These are phyloP conservation scores for Euura lappo DNA, from an alignment of 1,140 invertebrate species.

Conservation along the genomic window DNA sequence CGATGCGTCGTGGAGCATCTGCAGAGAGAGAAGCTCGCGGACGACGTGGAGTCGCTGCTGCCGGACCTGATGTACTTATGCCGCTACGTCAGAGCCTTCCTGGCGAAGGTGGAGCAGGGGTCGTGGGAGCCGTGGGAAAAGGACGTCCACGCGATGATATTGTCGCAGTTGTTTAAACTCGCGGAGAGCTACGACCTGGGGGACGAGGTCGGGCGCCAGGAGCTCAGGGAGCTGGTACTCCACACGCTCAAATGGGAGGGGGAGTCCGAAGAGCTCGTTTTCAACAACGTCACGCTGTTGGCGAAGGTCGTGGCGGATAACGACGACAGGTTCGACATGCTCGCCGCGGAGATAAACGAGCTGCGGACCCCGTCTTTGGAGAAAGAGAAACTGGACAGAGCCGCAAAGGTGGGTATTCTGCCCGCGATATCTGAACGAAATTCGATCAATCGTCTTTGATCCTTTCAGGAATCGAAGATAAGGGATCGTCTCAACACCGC, in stretches of 20 bases:
- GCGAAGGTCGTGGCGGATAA: slow-evolving; percentile 52
- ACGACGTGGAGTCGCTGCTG: slow-evolving; percentile 58
- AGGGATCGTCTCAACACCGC: slow-evolving; percentile 33
- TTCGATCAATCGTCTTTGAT: too few relatives aligned
- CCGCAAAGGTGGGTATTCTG: too few relatives aligned
- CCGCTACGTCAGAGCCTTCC: slow-evolving; percentile 58
- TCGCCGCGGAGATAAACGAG: slow-evolving; percentile 70
- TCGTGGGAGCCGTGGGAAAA: slow-evolving; percentile 54
- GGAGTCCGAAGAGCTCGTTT: slow-evolving; percentile 58
- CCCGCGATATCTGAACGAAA: too few relatives aligned
- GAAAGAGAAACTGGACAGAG: slow-evolving; percentile 25
- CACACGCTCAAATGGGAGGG: slow-evolving; percentile 56
- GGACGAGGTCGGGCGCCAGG: slow-evolving; percentile 69
- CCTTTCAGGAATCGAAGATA: slow-evolving; percentile 37
- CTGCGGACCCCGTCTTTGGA: slow-evolving; percentile 64
- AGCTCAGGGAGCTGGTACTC: slow-evolving; percentile 54
- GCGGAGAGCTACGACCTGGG: slow-evolving; percentile 66
- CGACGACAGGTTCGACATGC: slow-evolving; percentile 50
- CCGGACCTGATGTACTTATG: slow-evolving; percentile 65
- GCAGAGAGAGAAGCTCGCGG: slow-evolving; percentile 40
- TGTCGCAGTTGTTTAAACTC: slow-evolving; percentile 68
- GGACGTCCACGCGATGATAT: slow-evolving; percentile 64
- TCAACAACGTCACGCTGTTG: slow-evolving; percentile 59
- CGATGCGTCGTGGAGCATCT: slow-evolving; percentile 63
- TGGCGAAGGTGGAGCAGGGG: slow-evolving; percentile 40